phyloP scores from a whole-genome alignment of 2,888 invertebrate genomes.

The Cactoblastis cactorum region DNA sequence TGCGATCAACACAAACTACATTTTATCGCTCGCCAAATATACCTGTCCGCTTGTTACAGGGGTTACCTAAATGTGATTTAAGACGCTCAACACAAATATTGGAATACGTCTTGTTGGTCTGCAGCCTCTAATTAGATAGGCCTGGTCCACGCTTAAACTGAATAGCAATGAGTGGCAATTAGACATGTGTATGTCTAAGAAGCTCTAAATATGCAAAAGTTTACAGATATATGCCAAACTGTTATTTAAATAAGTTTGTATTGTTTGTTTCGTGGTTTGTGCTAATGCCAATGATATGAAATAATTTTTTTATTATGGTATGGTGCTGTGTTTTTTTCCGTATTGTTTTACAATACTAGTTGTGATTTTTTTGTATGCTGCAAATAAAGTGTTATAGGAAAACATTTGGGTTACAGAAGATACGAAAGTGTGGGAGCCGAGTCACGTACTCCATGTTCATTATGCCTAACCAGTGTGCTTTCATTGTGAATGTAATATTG shows the following conservation, averaged over 20 bases:
- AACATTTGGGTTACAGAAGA: neutral
- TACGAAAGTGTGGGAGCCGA: neutral
- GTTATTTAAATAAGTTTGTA: too few species aligned
- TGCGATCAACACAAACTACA: constrained; percentile 63
- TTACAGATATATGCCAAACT: neutral
- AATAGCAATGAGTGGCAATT: constrained; percentile 47
- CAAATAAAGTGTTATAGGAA: neutral
- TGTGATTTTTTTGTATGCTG: neutral
- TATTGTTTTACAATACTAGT: too few species aligned
- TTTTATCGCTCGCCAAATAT: constrained; percentile 63
- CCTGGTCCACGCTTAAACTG: constrained; percentile 52
- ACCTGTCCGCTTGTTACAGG: constrained; percentile 67
- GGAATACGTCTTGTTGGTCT: constrained; percentile 60
- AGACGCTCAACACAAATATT: constrained; percentile 72
- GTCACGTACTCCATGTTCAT: constrained; percentile 11
- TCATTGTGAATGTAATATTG: constrained; percentile 21
- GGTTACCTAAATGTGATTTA: constrained; percentile 69
- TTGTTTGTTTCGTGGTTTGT: too few species aligned
- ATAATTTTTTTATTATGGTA: too few species aligned
- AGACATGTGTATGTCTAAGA: neutral
- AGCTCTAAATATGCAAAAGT: neutral
- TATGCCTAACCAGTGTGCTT: constrained; percentile 20
- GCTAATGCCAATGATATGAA: too few species aligned
- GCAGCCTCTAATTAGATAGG: constrained; percentile 58
- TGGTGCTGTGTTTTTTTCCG: too few species aligned